Base-by-base conservation (phyloP, 2,888 invertebrate species). In the Fissipunctia ypsillon region DNA sequence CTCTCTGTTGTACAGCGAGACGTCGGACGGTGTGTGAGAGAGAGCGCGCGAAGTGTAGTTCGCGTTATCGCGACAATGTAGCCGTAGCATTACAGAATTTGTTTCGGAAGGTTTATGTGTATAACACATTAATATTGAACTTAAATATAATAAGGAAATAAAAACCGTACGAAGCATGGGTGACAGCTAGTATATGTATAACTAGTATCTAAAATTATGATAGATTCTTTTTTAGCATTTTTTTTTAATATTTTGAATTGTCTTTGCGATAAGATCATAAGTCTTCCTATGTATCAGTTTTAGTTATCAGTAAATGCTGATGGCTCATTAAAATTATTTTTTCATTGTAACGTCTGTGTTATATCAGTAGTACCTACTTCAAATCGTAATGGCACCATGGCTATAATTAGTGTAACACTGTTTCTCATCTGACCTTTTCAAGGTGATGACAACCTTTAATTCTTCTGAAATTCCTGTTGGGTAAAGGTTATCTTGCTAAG, bases 361-460 rank as follows among this genome's bases (percentile, higher is more conserved):
- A 48, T 65, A 43, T n/a, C 16, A 38, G 1, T 41, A 67, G 28
- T 41, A 50, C 5, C 3, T 25, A 43, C 19, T 19, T 31, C 25
- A 48, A 19, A 41, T 12, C 12, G 31, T 74, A 59, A 60, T 80
- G 74, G 75, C 80, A 80, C 59, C 66, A 80, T 69, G 80, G 83
- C 79, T 48, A 54, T 19, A 7, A 57, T 52, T 38, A 25, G 25
- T 14, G 7, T 12, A n/a, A 41, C 3, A 22, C 25, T 38, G 12
- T 45, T 31, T 68, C 25, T 69, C 5, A 14, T 2, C 25, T 69
- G 19, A 25, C 19, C 9, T 35, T 68, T 69, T 69, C 4, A 3
- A 67, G 16, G 41, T n/a, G 7, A 16, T 31, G 12, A 43, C 7
- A 31, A 19, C 3, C 31, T 5, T 68, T 68, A 9, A 43, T 43